phyloP scores from a whole-genome alignment of 2,888 invertebrate genomes.

The Elmis aenea region DNA sequence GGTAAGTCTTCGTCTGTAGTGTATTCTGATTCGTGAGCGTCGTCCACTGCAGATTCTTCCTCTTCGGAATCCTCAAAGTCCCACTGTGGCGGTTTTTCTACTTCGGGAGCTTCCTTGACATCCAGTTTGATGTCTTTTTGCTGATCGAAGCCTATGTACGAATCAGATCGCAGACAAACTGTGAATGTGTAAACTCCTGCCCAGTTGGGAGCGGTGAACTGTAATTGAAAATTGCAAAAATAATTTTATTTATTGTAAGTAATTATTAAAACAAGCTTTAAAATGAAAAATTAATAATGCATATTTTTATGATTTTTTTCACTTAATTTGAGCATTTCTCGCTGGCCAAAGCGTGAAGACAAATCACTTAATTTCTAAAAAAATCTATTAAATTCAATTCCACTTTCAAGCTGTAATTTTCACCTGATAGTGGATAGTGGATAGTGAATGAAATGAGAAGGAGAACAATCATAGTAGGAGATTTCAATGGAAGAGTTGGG shows the following conservation, averaged over 20 bases:
- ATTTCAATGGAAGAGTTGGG: no score
- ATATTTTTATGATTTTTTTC: no score
- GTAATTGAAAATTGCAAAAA: slow-evolving; percentile 16
- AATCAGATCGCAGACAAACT: slow-evolving; percentile 92
- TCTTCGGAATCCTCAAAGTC: slow-evolving; percentile 92
- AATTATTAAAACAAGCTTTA: no score
- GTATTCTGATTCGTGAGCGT: slow-evolving; percentile 62
- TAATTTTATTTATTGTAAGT: slow-evolving; percentile 5
- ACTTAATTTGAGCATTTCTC: no score
- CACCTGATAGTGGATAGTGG: no score
- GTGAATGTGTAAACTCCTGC: slow-evolving; percentile 89
- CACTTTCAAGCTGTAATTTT: no score
- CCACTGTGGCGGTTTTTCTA: slow-evolving; percentile 96
- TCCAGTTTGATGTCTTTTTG: slow-evolving; percentile 93
- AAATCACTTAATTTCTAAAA: no score
- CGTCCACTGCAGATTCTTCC: slow-evolving; percentile 54
- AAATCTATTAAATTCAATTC: no score
- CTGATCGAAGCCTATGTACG: slow-evolving; percentile 95
- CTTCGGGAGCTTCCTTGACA: slow-evolving; percentile 92
- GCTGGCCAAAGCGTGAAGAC: no score
- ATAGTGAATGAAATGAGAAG: no score
- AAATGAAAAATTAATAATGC: no score
- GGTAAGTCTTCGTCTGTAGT: slow-evolving; percentile 65
- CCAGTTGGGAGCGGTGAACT: slow-evolving; percentile 92
- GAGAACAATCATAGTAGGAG: no score